Base-by-base conservation (phyloP, 2,113 vertebrate genomes). In the Odontophorus gujanensis region DNA sequence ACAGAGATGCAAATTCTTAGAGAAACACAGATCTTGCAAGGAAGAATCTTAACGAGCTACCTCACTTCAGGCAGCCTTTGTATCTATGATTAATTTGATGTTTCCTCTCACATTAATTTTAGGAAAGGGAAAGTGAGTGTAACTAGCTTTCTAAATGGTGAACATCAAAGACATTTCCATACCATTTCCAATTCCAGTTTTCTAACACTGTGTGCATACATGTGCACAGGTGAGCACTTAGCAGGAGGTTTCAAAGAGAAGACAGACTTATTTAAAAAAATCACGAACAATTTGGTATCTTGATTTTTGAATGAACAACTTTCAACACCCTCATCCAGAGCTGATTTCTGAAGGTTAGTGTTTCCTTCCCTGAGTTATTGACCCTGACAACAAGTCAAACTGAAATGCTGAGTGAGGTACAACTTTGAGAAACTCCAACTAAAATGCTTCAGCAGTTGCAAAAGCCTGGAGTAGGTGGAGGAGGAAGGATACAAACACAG, bases 61-160 rank as follows among this genome's bases (percentile, higher is more conserved):
- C 45, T 89, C 4, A 2, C 42, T 87, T 66, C 45, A 87, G n/a
- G 74, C 57, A 94, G 65, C 28, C 67, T 82, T 72, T 87, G 12
- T 82, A 58, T 17, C 32, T 67, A 26, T 73, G 65, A 92, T 77
- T 77, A 87, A 87, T 81, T 69, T 66, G 28, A 78, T 68, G 55
- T 85, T 94, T 96, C 68, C 51, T 42, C 50, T 81, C 62, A 63
- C 20, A 61, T 67, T 82, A 72, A 81, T 83, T 93, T 92, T 84
- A 73, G 24, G 21, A 90, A 80, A 20, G 17, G 36, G 28, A 6
- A 68, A 93, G 92, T 21, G 6, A 45, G 15, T 63, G 19, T 25
- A 72, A 87, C 45, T 77, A 61, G 58, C 58, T 72, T 66, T 58
- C 40, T 74, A 66, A 76, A 78, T 66, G 48, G n/a, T 73, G 40